Base-by-base conservation (phyloP, 1,140 invertebrate genomes). In the Lerema accius region DNA sequence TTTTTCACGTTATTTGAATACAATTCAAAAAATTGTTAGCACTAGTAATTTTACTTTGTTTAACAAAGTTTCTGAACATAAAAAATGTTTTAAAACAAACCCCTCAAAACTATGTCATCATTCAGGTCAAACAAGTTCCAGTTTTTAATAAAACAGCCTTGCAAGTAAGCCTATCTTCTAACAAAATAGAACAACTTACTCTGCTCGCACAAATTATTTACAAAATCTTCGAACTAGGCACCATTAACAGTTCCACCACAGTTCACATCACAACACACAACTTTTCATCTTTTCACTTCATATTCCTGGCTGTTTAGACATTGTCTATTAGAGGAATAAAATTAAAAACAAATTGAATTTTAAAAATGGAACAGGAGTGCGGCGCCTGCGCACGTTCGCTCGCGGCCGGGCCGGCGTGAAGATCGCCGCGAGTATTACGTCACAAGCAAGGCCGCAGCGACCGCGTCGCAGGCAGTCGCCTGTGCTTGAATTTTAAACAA, bases 401-500 rank as follows among this genome's bases (percentile, higher is more conserved):
- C 50, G 50, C 50, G 42, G 55, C 55, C 17, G 37, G 40, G 46
- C 32, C 55, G 63, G 53, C 51, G 53, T 50, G 63, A 65, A 50
- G 53, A 59, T 65, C 50, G 32, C 14, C 48, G 55, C 37, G 60
- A 55, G 55, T 13, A 58, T 65, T 65, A 60, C 63, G 63, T 65
- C 63, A 65, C n/a, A n/a, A n/a, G n/a, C 56, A 65, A 65, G 56
- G 56, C 63, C 63, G 48, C 55, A 26, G 32, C 48, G 63, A 60
- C 63, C 56, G 55, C 63, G 63, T 48, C 55, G 40, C 48, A 53
- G 60, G 55, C 56, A 56, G 14, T 56, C 39, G 35, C 40, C 28
- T 42, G 51, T 55, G 39, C 51, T 42, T 55, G 51, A 15, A 55
- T 58, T 50, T 58, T 39, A 59, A 43, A 50, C 11, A 17, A 51